phyloP scores from a whole-genome alignment of 1,140 invertebrate species.

The Lordiphosa stackelbergi region DNA sequence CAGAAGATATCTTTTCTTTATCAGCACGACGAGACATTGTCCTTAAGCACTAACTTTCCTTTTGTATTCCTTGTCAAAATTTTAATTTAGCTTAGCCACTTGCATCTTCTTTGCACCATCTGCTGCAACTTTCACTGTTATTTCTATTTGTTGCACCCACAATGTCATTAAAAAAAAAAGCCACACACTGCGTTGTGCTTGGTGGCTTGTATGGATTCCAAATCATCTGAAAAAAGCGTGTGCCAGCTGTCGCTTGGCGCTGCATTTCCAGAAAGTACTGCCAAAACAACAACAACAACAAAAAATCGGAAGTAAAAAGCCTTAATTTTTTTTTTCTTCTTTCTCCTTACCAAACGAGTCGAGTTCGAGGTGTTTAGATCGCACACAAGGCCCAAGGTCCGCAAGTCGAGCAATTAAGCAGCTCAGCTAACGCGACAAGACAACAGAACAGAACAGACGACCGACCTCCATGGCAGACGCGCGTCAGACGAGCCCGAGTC shows the following conservation, averaged over 20 bases:
- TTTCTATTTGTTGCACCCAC: slow-evolving; percentile 38
- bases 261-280: slow-evolving; percentile 44
- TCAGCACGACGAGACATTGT: too few species aligned
- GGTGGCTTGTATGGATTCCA: slow-evolving; percentile 66
- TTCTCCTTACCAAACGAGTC: slow-evolving; percentile 2
- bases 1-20: too few species aligned
- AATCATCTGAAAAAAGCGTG: slow-evolving; percentile 64
- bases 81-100: slow-evolving; percentile 1
- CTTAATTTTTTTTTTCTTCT: slow-evolving; percentile 19
- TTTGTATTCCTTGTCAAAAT: background rate
- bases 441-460: slow-evolving; percentile 35
- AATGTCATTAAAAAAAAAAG: slow-evolving; percentile 25
- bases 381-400: slow-evolving; percentile 14
- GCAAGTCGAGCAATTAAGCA: slow-evolving; percentile 45
- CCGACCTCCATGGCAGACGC: slow-evolving; percentile 51
- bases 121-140: slow-evolving; percentile 35
- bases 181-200: slow-evolving; percentile 40
- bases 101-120: slow-evolving; percentile 23
- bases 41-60: too few species aligned
- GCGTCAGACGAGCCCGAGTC: slow-evolving; percentile 49
- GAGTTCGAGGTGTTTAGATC: slow-evolving; percentile 56
- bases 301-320: slow-evolving; percentile 70
- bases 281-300: slow-evolving; percentile 15
- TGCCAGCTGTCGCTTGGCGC: slow-evolving; percentile 54
- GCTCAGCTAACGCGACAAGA: slow-evolving; percentile 43